Conservation (phyloP, 2,888 invertebrate genomes). For the Dione juno region DNA sequence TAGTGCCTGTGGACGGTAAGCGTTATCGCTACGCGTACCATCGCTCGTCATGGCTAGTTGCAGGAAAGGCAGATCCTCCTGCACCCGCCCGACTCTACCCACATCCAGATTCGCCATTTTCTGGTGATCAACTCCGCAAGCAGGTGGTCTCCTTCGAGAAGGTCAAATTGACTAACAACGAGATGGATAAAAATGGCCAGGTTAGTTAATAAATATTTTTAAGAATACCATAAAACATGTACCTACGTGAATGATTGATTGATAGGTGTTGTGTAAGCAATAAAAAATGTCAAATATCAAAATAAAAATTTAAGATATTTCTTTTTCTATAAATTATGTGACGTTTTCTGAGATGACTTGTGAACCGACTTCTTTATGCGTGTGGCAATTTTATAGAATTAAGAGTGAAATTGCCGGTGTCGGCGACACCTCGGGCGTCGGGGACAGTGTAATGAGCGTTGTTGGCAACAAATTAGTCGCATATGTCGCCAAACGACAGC, state of each 20-base stretch:
- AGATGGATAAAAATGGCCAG: constrained; percentile 97
- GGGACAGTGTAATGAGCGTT: constrained; percentile 71
- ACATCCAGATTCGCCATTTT: constrained; percentile 98
- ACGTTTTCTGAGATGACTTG: constrained; percentile 57
- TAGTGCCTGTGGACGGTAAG: constrained; percentile 98
- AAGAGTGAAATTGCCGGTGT: constrained; percentile 70
- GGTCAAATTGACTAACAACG: constrained; percentile 98
- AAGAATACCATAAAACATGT: background rate
- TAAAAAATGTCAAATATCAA: background rate
- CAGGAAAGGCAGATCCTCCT: constrained; percentile 99
- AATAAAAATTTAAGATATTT: background rate
- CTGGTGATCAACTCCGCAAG: constrained; percentile 96
- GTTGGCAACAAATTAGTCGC: constrained; percentile 78
- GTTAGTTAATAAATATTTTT: constrained; percentile 80
- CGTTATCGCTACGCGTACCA: constrained; percentile 99
- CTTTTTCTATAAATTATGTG: constrained; percentile 42
- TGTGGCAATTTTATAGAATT: constrained; percentile 76
- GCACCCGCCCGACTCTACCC: constrained; percentile 96
- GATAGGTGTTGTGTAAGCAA: background rate
- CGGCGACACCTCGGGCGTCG: constrained; percentile 76
- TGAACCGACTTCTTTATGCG: constrained; percentile 64
- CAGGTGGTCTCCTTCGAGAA: constrained; percentile 99
- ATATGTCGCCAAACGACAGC: constrained; percentile 78
- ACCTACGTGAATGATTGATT: background rate
- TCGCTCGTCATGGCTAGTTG: constrained; percentile 98